These are phyloP conservation scores for Cinclus mexicanus DNA, from an alignment of 2,113 vertebrate species.

Conservation along the genomic window DNA sequence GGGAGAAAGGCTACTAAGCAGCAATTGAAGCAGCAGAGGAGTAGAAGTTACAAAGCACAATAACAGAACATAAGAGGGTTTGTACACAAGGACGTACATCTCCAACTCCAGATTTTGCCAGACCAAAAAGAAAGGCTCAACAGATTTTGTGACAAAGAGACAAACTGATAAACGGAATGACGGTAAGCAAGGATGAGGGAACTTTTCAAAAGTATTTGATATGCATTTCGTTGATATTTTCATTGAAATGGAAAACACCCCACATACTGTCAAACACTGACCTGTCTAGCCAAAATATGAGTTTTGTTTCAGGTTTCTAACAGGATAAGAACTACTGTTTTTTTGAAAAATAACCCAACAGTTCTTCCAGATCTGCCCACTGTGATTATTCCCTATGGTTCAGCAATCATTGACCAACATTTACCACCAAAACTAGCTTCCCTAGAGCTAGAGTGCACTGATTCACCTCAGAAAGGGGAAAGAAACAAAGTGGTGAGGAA, in stretches of 20 bases:
- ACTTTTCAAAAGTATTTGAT: background rate
- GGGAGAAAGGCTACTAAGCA: background rate
- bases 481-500: background rate
- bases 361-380: background rate
- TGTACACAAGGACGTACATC: background rate
- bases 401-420: background rate
- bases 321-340: background rate
- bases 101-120: background rate
- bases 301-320: background rate
- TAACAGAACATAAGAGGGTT: accelerated
- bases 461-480: background rate
- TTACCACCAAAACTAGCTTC: background rate
- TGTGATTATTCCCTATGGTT: background rate
- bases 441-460: background rate
- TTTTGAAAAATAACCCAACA: background rate
- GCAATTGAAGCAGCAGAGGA: background rate
- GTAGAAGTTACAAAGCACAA: background rate
- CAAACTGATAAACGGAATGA: background rate
- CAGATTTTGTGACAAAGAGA: background rate
- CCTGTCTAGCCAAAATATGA: background rate
- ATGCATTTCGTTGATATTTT: background rate
- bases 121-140: background rate
- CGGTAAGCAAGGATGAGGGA: background rate
- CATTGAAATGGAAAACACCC: background rate
- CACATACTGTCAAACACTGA: background rate